Evolutionary conservation across 2,113 vertebrate genomes (phyloP).

Genomic region (Aepyceros melampus): DNA sequence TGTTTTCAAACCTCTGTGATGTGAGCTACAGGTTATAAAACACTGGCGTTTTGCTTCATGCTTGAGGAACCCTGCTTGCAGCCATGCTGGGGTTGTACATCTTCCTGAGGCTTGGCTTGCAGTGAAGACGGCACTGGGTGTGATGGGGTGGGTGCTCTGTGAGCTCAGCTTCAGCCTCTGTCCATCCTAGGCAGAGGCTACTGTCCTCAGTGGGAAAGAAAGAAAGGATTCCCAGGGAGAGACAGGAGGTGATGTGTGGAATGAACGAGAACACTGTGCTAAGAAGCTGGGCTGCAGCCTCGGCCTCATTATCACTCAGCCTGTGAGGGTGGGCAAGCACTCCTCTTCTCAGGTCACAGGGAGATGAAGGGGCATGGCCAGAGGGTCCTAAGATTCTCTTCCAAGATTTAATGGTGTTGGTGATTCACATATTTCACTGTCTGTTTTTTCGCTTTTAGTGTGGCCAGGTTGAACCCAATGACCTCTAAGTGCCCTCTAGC

Average conservation of each 20-base stretch:
- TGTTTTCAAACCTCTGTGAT: constrained; percentile 49
- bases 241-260: not conserved
- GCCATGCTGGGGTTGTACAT: not conserved
- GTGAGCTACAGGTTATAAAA: constrained; percentile 39
- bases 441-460: not conserved
- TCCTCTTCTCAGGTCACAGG: not conserved
- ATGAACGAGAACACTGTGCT: not conserved
- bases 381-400: not conserved
- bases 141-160: not conserved
- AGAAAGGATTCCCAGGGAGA: not conserved
- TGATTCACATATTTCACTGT: not conserved
- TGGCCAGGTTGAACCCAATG: not conserved
- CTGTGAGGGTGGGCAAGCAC: not conserved
- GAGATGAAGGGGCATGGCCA: not conserved
- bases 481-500: not conserved
- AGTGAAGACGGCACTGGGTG: too few relatives aligned
- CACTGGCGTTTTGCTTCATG: not conserved
- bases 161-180: not conserved
- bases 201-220: not conserved
- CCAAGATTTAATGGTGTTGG: not conserved
- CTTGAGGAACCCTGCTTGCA: not conserved
- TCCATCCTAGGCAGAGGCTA: not conserved
- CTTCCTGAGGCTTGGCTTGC: not conserved
- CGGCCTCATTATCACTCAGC: rapidly evolving
- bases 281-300: not conserved